Evolutionary conservation across 2,113 vertebrate species (phyloP).

Genomic region (Baryphthengus martii): DNA sequence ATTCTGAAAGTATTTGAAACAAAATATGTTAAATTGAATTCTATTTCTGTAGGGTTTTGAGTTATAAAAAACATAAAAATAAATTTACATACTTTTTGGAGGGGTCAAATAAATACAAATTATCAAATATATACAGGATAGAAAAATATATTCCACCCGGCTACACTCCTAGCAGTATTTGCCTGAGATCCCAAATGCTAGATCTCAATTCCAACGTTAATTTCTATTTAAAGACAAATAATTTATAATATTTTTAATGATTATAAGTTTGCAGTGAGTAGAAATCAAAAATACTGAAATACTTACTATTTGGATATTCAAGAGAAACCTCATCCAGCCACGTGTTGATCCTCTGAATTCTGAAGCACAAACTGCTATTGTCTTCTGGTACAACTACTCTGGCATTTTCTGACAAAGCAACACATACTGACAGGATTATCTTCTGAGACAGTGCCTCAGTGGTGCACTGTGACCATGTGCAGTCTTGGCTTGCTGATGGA

Average conservation of each 20-base stretch:
- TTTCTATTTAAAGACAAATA: background rate
- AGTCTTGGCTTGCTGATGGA: background rate
- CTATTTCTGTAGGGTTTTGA: background rate
- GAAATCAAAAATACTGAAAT: background rate
- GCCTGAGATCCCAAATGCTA: background rate
- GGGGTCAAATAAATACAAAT: background rate
- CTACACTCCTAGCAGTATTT: background rate
- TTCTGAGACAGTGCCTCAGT: background rate
- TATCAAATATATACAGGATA: background rate
- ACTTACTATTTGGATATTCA: background rate
- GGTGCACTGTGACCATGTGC: too few relatives aligned
- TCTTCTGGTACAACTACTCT: background rate
- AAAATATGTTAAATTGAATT: background rate
- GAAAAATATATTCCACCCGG: background rate
- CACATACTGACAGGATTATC: background rate
- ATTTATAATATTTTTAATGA: background rate
- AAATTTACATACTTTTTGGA: background rate
- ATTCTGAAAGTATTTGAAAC: background rate
- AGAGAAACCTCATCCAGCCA: background rate
- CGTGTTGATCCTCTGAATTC: background rate
- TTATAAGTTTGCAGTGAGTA: background rate
- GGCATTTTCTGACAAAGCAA: background rate
- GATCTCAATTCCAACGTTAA: background rate
- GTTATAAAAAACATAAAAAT: background rate
- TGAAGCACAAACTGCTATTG: background rate